phyloP scores from a whole-genome alignment of 2,113 vertebrate species.

The Apistogramma diplotaenia region DNA sequence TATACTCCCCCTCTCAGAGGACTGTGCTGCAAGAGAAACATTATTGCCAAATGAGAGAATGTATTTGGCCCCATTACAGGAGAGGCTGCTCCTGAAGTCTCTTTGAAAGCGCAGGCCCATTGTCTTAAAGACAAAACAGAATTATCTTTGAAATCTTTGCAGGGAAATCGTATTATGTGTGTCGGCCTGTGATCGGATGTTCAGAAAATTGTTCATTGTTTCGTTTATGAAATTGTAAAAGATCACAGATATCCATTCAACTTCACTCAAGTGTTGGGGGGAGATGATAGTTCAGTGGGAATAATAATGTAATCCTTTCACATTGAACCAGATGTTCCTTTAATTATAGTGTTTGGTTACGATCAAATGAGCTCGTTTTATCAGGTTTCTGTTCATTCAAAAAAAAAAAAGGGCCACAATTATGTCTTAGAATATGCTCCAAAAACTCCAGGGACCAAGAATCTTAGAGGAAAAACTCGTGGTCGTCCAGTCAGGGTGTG shows the following conservation, averaged over 20 bases:
- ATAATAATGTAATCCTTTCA: slow-evolving; percentile 63
- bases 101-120: slow-evolving; percentile 65
- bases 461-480: background rate
- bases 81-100: slow-evolving; percentile 52
- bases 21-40: slow-evolving; percentile 69
- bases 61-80: slow-evolving; percentile 71
- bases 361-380: slow-evolving; percentile 60
- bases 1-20: slow-evolving; percentile 74
- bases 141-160: slow-evolving; percentile 58
- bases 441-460: background rate
- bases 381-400: slow-evolving; percentile 42
- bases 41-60: slow-evolving; percentile 73
- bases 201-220: slow-evolving; percentile 46
- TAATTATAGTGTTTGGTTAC: slow-evolving; percentile 69
- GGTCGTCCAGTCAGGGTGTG: background rate
- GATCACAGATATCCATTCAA: slow-evolving; percentile 61
- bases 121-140: slow-evolving; percentile 69
- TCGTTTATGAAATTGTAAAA: slow-evolving; percentile 57
- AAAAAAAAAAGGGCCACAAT: background rate
- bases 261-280: slow-evolving; percentile 54
- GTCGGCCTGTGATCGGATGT: slow-evolving; percentile 44
- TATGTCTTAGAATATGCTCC: background rate
- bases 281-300: slow-evolving; percentile 56
- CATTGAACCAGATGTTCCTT: slow-evolving; percentile 51
- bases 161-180: slow-evolving; percentile 46